phyloP scores from a whole-genome alignment of 2,888 invertebrate genomes.

The Teleogryllus oceanicus region DNA sequence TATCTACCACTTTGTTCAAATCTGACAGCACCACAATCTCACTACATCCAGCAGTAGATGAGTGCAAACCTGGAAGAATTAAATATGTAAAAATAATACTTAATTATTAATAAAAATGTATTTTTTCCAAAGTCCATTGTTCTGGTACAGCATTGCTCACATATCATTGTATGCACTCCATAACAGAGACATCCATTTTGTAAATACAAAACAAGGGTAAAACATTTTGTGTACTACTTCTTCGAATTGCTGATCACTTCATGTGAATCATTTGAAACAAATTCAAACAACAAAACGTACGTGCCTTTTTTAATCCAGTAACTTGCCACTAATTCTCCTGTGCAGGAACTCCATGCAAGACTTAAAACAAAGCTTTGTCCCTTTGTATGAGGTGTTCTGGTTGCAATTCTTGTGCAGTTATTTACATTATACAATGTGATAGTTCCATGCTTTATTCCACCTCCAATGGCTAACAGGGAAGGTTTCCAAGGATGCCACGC shows the following conservation, averaged over 20 bases:
- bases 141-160: no score
- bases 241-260: no score
- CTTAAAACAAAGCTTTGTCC: conserved; percentile 21
- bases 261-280: no score
- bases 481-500: conserved; percentile 29
- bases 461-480: conserved; percentile 21
- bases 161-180: no score
- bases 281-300: no score
- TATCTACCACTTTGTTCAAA: conserved; percentile 25
- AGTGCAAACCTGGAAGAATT: not conserved
- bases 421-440: conserved; percentile 23
- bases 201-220: no score
- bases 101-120: no score
- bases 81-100: no score
- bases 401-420: not conserved
- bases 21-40: conserved; percentile 22
- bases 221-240: no score
- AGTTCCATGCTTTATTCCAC: not conserved
- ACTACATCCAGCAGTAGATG: not conserved
- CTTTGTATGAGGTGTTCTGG: not conserved
- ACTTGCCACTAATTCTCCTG: conserved; percentile 27
- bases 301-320: not conserved
- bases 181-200: no score
- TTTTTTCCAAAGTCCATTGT: no score
- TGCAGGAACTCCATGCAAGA: conserved; percentile 19